Evolutionary conservation across 2,113 vertebrate genomes (phyloP).

Genomic region (Pterocles burchelli): DNA sequence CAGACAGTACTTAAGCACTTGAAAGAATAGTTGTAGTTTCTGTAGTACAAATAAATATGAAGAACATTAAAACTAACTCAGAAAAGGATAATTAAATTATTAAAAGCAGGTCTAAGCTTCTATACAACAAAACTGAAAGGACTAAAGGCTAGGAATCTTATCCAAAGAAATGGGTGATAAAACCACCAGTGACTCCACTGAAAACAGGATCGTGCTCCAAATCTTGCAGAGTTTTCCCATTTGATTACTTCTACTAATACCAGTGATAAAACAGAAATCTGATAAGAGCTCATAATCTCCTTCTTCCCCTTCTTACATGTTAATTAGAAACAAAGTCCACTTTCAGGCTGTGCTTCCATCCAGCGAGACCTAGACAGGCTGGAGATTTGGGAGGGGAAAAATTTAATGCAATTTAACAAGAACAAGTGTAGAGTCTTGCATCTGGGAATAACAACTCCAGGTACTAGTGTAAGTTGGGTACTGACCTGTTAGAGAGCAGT

Average conservation of each 20-base stretch:
- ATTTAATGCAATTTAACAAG: too few species aligned
- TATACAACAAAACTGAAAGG: background rate
- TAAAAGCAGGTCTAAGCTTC: background rate
- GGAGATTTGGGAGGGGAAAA: too few species aligned
- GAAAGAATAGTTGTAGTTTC: background rate
- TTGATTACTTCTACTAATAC: background rate
- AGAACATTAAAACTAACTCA: constrained; percentile 26
- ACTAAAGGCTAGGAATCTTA: background rate
- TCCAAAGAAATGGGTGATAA: background rate
- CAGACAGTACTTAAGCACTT: background rate
- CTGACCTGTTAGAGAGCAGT: too few species aligned
- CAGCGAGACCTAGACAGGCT: too few species aligned
- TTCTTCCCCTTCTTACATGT: background rate
- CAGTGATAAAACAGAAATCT: background rate
- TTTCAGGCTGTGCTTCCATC: background rate
- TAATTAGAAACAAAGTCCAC: background rate
- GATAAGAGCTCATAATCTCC: background rate
- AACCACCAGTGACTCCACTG: background rate
- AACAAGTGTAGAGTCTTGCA: too few species aligned
- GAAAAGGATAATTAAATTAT: background rate
- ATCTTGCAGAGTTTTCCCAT: background rate
- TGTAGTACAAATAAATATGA: constrained; percentile 24
- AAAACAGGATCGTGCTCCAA: background rate
- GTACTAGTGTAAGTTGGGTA: too few species aligned
- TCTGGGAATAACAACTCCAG: too few species aligned